Evolutionary conservation across 2,113 vertebrate genomes (phyloP).

Genomic region (Charadrius vociferus): DNA sequence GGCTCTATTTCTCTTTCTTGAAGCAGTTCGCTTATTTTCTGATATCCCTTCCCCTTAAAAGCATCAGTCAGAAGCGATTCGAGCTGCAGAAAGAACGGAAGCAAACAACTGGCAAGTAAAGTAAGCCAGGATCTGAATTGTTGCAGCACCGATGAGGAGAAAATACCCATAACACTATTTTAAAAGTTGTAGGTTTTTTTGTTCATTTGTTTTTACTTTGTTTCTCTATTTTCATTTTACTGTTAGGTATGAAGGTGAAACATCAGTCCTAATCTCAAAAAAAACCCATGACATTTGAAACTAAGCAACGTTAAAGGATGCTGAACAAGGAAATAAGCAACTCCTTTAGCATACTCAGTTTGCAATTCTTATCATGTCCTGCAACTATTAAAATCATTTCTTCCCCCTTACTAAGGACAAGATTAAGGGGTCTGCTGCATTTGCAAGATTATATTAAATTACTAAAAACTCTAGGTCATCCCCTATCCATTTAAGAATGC

Average conservation of each 20-base stretch:
- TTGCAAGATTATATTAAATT: background rate
- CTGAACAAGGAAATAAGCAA: accelerated
- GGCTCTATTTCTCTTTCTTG: slow-evolving; percentile 9
- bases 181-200: accelerated
- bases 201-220: background rate
- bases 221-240: background rate
- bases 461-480: background rate
- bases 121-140: background rate
- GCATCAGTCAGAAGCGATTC: slow-evolving; percentile 62
- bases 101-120: background rate
- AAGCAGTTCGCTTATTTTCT: slow-evolving; percentile 65
- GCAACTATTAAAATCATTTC: background rate
- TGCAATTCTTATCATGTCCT: background rate
- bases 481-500: accelerated
- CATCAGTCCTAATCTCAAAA: background rate
- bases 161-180: background rate
- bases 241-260: background rate
- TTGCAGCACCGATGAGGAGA: background rate
- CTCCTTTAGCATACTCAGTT: accelerated
- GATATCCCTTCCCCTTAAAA: slow-evolving; percentile 69
- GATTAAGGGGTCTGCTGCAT: background rate
- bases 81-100: slow-evolving; percentile 45
- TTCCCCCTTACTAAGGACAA: background rate
- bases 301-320: accelerated
- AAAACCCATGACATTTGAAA: background rate